phyloP scores from a whole-genome alignment of 2,888 invertebrate species.

The Caenorhabditis japonica region DNA sequence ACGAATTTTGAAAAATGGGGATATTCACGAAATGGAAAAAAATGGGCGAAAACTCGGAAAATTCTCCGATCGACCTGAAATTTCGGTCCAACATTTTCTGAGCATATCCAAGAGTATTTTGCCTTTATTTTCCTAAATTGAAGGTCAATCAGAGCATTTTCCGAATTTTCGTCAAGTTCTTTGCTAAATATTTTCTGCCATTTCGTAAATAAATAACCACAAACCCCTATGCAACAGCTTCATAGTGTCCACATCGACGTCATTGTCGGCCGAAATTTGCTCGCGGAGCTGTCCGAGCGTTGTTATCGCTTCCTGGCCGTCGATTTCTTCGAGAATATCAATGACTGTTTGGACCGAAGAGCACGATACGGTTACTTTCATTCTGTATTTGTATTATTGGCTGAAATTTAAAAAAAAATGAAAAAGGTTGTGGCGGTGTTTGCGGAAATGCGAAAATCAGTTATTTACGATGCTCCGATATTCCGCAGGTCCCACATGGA shows the following conservation, averaged over 20 bases:
- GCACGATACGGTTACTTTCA: constrained; percentile 45
- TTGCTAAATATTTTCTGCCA: constrained; percentile 1
- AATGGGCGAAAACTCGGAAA: too few relatives aligned
- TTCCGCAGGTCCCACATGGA: too few relatives aligned
- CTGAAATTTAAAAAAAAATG: too few relatives aligned
- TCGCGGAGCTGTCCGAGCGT: constrained; percentile 58
- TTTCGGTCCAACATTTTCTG: too few relatives aligned
- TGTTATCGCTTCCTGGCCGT: constrained; percentile 38
- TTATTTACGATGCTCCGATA: too few relatives aligned
- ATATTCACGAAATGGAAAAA: constrained; percentile 9
- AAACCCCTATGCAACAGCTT: constrained; percentile 67
- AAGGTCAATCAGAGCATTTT: too few relatives aligned
- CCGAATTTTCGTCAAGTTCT: too few relatives aligned
- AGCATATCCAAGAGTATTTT: too few relatives aligned
- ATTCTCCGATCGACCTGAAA: too few relatives aligned
- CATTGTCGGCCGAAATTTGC: constrained; percentile 54
- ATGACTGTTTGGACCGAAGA: constrained; percentile 35
- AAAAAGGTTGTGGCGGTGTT: too few relatives aligned
- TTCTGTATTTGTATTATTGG: background rate
- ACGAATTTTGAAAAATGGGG: background rate
- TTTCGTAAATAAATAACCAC: background rate
- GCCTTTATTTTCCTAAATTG: too few relatives aligned
- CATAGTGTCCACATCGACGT: constrained; percentile 56
- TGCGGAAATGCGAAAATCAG: too few relatives aligned
- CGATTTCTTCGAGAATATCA: constrained; percentile 32